These are phyloP conservation scores for Drosophila kuntzei DNA, from an alignment of 2,888 invertebrate genomes.

Conservation along the genomic window DNA sequence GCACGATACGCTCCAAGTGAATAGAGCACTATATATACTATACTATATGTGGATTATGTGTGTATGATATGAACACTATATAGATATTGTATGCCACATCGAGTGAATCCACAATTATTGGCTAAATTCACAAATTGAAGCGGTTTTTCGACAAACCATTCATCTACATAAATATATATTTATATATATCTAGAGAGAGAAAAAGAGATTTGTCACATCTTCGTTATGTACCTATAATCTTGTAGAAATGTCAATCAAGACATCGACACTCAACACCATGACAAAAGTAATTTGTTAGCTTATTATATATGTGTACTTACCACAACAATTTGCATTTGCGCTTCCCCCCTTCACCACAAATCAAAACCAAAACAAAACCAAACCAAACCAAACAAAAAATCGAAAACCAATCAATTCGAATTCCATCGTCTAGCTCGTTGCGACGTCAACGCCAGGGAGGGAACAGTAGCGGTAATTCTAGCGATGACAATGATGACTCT, in stretches of 20 bases:
- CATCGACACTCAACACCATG: slow-evolving; percentile 48
- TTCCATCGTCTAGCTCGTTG: slow-evolving; percentile 81
- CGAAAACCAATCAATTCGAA: slow-evolving; percentile 54
- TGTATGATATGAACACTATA: slow-evolving; percentile 35
- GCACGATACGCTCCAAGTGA: slow-evolving; percentile 16
- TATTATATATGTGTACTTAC: slow-evolving; percentile 54
- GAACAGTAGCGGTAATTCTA: slow-evolving; percentile 78
- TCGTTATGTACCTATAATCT: slow-evolving; percentile 29
- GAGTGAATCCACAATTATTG: slow-evolving; percentile 39
- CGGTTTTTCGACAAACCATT: slow-evolving; percentile 11
- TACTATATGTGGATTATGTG: slow-evolving; percentile 10
- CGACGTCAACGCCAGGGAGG: slow-evolving; percentile 83
- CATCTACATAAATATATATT: neutral
- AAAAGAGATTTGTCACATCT: slow-evolving; percentile 11
- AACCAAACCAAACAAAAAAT: slow-evolving; percentile 35
- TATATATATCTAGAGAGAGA: slow-evolving; percentile 1
- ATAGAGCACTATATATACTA: slow-evolving; percentile 22
- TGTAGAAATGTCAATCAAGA: slow-evolving; percentile 29
- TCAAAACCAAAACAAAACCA: slow-evolving; percentile 30
- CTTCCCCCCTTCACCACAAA: slow-evolving; percentile 47
- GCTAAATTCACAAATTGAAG: slow-evolving; percentile 46
- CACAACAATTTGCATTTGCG: slow-evolving; percentile 72
- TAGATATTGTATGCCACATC: slow-evolving; percentile 29
- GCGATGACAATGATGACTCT: slow-evolving; percentile 73
- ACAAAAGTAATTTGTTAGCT: slow-evolving; percentile 57